These are phyloP conservation scores for Solenopsis invicta DNA, from an alignment of 1,140 invertebrate species.

Conservation along the genomic window DNA sequence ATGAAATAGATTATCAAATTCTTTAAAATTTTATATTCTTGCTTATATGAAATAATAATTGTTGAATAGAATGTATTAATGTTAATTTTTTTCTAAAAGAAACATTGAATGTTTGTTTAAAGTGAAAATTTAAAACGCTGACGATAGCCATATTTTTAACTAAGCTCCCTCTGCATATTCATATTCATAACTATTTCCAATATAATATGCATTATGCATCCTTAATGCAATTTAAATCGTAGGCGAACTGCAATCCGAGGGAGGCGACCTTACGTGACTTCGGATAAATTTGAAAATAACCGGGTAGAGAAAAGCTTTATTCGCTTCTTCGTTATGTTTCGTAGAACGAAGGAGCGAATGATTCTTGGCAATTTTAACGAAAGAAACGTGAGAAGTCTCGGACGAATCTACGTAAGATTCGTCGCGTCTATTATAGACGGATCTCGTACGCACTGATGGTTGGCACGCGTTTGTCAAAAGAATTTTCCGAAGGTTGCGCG, in stretches of 20 bases:
- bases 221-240: conserved; percentile 55
- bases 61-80: too few relatives aligned
- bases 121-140: neutral
- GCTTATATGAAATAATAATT: neutral
- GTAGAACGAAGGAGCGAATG: conserved; percentile 20
- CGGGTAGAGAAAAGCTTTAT: conserved; percentile 58
- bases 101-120: neutral
- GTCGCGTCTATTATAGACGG: conserved; percentile 53
- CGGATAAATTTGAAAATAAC: conserved; percentile 71
- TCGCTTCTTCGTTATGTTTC: neutral
- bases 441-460: conserved; percentile 30
- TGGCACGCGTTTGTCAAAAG: conserved; percentile 42
- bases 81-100: too few relatives aligned
- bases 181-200: neutral
- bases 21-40: neutral
- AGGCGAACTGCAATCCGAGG: conserved; percentile 51
- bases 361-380: conserved; percentile 63
- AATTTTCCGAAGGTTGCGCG: conserved; percentile 10
- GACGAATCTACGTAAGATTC: conserved; percentile 44
- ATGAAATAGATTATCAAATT: too few relatives aligned
- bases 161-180: neutral
- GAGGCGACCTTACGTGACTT: conserved; percentile 45
- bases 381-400: conserved; percentile 32
- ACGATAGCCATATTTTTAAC: neutral
- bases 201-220: neutral